Percentiles rank a stretch among this genome's conserved stretches.
phyloP scores from a whole-genome alignment of 2,797 vertebrate species.

The Linurgus olivaceus region DNA sequence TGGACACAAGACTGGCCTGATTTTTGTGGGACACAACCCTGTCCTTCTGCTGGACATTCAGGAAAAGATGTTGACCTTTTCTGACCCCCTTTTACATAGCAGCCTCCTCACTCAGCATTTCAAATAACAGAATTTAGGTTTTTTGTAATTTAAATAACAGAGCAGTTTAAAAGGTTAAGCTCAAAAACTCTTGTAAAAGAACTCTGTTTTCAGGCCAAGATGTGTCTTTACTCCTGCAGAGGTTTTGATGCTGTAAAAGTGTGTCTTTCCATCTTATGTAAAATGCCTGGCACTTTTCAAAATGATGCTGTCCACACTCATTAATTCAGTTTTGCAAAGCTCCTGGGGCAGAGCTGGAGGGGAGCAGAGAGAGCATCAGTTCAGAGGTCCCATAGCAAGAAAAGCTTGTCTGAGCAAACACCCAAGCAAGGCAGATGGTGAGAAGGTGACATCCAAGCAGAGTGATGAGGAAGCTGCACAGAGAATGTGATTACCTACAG shows the following conservation, averaged over 20 bases:
- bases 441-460: neutral
- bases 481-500: neutral
- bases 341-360: neutral
- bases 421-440: neutral
- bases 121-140: neutral
- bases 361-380: neutral
- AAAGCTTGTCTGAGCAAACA: neutral
- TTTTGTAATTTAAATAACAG: neutral
- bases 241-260: neutral
- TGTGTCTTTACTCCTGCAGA: neutral
- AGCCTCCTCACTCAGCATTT: neutral
- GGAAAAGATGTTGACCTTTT: neutral
- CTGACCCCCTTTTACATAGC: neutral
- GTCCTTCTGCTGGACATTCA: neutral
- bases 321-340: neutral
- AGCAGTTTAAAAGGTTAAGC: neutral
- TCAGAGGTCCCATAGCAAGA: neutral
- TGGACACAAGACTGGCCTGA: no score
- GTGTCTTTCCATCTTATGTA: neutral
- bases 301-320: accelerated
- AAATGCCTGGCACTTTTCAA: neutral
- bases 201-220: neutral
- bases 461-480: neutral
- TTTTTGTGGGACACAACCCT: neutral
- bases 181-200: neutral